Evolutionary conservation across 2,113 vertebrate genomes (phyloP), one percentile per base, ranked within the genome.

Genomic region (Brachyhypopomus gauderio): DNA sequence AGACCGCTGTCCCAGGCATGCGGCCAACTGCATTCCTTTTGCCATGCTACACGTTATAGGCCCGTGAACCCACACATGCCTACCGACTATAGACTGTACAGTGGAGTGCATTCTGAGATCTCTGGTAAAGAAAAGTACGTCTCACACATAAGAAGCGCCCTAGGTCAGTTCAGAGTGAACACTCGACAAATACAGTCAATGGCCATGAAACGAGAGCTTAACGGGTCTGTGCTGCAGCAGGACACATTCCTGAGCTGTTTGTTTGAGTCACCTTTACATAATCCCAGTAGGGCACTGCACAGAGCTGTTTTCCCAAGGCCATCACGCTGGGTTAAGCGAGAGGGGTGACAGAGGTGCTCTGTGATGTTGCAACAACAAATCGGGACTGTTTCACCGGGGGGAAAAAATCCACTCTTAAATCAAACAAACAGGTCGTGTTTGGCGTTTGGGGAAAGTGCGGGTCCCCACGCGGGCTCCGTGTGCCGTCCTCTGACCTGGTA

Each of bases 401-500:
- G 12, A 41, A 70, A 70, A 70, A 22, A 34, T 70, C 66, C 36
- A 70, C 34, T 22, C 4, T 41, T 38, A 67, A 38, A n/a, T 67
- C 30, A 38, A 67, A 70, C 5, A 70, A 41, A 52, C 45, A 52
- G 1, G 41, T 16, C 64, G 1, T 36, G 30, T 67, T 19, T 36
- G 30, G 17, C 3, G 14, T 45, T 8, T 11, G 4, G 58, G 14
- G 30, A 1, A 67, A 25, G 8, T 19, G 2, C 14, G 25, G 27
- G 11, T 56, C 59, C 25, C 38, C 30, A 36, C n/a, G 59, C 6
- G 59, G 74, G 2, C n/a, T 19, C 52, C 25, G 77, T 80, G 83
- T 71, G 64, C 2, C 30, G 14, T 48, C 6, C 52, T 73, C 58
- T 79, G 94, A 99, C 98, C 96, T 97, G 95, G 86, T 97, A 99